Evolutionary conservation across 1,140 invertebrate genomes (phyloP).

Genomic region (Tyrophagus putrescentiae): DNA sequence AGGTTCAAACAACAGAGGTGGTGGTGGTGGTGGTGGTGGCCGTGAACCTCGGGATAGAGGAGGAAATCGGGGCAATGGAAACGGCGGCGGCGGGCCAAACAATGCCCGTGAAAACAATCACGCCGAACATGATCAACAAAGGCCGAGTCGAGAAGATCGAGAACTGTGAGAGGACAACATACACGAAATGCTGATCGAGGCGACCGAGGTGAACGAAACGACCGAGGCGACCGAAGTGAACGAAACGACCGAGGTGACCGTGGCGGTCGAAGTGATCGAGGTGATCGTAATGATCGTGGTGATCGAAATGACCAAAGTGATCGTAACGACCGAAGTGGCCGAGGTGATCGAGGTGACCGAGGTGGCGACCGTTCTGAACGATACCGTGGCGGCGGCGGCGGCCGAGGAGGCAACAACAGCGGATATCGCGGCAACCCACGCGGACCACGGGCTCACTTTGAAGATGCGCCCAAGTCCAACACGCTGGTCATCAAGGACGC

Average conservation of each 20-base stretch:
- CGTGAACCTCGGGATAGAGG: not conserved
- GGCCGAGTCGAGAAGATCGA: too few species aligned
- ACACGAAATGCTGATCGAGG: too few species aligned
- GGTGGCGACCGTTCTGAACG: not conserved
- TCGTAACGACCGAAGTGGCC: not conserved
- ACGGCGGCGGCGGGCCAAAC: too few species aligned
- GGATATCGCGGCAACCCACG: not conserved
- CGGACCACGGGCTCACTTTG: not conserved
- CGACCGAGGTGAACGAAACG: not conserved
- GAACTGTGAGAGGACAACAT: too few species aligned
- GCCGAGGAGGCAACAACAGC: not conserved
- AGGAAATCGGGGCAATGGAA: not conserved
- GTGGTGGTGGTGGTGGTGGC: not conserved
- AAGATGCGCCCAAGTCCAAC: not conserved
- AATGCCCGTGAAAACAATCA: too few species aligned
- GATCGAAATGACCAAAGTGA: not conserved
- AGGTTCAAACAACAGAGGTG: too few species aligned
- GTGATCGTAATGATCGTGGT: not conserved
- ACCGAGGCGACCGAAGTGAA: not conserved
- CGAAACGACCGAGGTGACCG: not conserved
- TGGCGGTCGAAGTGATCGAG: not conserved
- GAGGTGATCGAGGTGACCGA: not conserved
- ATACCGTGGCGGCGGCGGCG: not conserved
- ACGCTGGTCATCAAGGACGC: slow-evolving; percentile 1
- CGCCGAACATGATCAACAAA: too few species aligned